phyloP scores from a whole-genome alignment of 1,140 invertebrate genomes.

The Drosophila saltans region DNA sequence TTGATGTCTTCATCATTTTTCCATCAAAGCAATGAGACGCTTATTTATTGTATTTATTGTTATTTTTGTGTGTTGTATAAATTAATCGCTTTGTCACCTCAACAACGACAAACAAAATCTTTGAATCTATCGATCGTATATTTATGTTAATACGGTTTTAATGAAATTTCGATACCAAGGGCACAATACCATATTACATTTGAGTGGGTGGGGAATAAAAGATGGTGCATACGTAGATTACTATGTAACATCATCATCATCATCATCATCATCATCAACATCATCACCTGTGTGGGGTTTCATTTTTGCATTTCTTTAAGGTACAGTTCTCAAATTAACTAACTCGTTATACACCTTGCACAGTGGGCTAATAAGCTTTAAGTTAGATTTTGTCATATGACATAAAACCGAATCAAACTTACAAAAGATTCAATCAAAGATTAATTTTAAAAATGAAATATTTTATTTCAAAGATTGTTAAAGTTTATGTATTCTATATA shows the following conservation, averaged over 20 bases:
- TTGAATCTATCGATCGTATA: slow-evolving; percentile 38
- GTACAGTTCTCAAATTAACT: not conserved
- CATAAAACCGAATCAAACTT: too few species aligned
- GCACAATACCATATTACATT: not conserved
- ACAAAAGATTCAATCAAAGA: too few species aligned
- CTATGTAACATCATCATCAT: not conserved
- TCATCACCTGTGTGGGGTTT: not conserved
- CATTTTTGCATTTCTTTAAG: not conserved
- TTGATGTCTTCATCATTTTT: slow-evolving; percentile 29
- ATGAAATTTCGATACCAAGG: slow-evolving; percentile 9
- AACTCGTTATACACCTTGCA: not conserved
- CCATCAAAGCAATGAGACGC: slow-evolving; percentile 7
- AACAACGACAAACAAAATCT: not conserved
- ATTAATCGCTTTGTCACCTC: slow-evolving; percentile 54
- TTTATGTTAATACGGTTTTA: slow-evolving; percentile 44
- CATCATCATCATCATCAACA: not conserved
- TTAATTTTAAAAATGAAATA: too few species aligned
- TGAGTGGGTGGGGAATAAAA: not conserved
- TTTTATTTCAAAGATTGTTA: too few species aligned
- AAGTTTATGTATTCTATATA: too few species aligned
- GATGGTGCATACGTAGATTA: too few species aligned
- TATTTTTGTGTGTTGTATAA: slow-evolving; percentile 29
- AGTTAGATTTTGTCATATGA: too few species aligned
- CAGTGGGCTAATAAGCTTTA: too few species aligned
- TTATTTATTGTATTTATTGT: slow-evolving; percentile 13